Evolutionary conservation across 1,140 invertebrate species (phyloP).

Genomic region (Monomorium pharaonis): DNA sequence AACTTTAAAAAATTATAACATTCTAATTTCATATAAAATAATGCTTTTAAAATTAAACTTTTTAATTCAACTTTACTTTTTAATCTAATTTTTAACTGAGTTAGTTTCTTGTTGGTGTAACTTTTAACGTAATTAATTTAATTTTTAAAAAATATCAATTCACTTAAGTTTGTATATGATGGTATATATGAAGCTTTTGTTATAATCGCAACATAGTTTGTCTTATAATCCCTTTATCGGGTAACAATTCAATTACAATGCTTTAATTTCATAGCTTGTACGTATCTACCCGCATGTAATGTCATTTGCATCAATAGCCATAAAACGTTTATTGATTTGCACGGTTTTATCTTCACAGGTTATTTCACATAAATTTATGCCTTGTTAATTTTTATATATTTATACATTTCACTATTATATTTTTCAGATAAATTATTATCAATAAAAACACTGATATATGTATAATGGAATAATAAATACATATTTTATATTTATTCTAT

Average conservation of each 20-base stretch:
- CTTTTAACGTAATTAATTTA: too few relatives aligned
- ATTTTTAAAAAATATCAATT: neutral
- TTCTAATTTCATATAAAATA: too few relatives aligned
- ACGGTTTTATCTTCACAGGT: slow-evolving; percentile 5
- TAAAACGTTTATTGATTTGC: neutral
- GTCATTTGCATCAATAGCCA: neutral
- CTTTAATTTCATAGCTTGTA: neutral
- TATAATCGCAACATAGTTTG: neutral
- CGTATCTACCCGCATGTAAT: neutral
- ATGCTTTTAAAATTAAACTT: too few relatives aligned
- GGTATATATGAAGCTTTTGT: neutral
- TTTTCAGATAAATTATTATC: neutral
- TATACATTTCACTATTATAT: neutral
- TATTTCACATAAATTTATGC: neutral
- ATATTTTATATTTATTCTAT: neutral
- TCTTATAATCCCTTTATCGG: neutral
- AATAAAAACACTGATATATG: neutral
- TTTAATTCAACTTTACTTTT: too few relatives aligned
- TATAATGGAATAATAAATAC: neutral
- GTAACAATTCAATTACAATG: neutral
- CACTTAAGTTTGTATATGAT: neutral
- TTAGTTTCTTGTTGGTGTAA: too few relatives aligned
- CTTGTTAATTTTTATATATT: neutral
- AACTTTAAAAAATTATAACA: too few relatives aligned
- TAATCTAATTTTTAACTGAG: too few relatives aligned